Base-by-base conservation (phyloP, 1,140 invertebrate species). In the Centruroides sculpturatus region DNA sequence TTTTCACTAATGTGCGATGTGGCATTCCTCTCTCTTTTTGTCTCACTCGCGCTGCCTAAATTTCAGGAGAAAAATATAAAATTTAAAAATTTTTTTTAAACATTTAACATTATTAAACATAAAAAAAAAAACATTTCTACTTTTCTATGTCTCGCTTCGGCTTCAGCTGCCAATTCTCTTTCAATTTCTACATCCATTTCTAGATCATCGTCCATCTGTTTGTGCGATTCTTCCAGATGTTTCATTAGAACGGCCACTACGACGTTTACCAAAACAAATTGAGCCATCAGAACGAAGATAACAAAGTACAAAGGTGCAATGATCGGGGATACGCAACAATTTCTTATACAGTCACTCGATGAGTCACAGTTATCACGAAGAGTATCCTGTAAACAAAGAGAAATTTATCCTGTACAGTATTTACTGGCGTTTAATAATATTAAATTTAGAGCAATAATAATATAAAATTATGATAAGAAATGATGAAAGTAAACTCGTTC, bases 221-320 rank as follows among this genome's bases (percentile, higher is more conserved):
- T 94, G 74, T 96, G 92, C 61, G 91, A 94, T 78, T 96, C 96
- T 80, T 99, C 95, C 69, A 99, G 79, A 77, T 99, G 95, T 81
- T 99, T 98, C 95, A 99, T 99, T 56, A 99, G 79, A 50, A 98
- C 96, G 60, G 96, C 96, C 47, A 99, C 96, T 23, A 99, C 97
- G 55, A 99, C 97, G 74, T 99, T 99, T 66, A 99, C 97, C 10
- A 99, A 82, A 52, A 99, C 97, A 77, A 99, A 99, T 78, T 99
- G 97, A 47, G 97, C 97, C 91, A 99, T 98, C 53, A 99, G 79
- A 10, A 99, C 97, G 76, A 99, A 99, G 68, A 99, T 90, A 35
- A 99, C 95, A 74, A 99, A 99, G 77, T 98, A 99, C 71, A 98
- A 90, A 0, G 96, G 97, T 10, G 96, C 94, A 60, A 99, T 95